These are phyloP conservation scores for Venturia canescens DNA, from an alignment of 1,140 invertebrate species.

Conservation along the genomic window DNA sequence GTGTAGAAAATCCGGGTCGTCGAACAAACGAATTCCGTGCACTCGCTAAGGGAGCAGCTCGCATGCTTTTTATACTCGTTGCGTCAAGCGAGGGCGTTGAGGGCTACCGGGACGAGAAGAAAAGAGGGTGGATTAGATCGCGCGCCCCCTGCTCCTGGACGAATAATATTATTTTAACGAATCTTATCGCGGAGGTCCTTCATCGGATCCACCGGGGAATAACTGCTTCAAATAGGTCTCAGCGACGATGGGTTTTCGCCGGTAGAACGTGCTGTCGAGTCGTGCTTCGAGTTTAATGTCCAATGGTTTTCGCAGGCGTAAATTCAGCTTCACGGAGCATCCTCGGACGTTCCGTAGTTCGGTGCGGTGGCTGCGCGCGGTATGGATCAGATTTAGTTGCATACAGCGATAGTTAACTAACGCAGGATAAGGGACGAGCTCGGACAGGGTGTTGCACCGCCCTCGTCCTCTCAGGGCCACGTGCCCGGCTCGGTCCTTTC, in stretches of 20 bases:
- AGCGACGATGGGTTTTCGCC: neutral
- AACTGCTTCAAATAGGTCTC: neutral
- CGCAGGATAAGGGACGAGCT: conserved; percentile 26
- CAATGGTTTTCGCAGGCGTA: neutral
- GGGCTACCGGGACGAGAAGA: neutral
- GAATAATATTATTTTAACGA: conserved; percentile 27
- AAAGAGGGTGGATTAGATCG: neutral
- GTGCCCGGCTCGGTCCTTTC: conserved; percentile 56
- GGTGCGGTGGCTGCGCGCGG: neutral
- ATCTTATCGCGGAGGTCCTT: conserved; percentile 2
- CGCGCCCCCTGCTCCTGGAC: neutral
- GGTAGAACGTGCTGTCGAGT: neutral
- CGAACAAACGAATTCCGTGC: neutral
- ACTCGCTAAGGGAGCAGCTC: neutral
- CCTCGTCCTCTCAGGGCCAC: conserved; percentile 10
- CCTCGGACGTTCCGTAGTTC: too few species aligned
- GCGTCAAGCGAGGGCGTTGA: neutral
- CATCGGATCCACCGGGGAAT: neutral
- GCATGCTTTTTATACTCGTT: neutral
- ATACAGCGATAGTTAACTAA: conserved; percentile 19
- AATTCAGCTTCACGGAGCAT: neutral
- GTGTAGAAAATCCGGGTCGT: neutral
- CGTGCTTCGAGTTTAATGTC: neutral
- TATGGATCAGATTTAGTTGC: conserved; percentile 26
- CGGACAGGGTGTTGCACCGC: conserved; percentile 27